Percentiles rank a stretch among this genome's conserved stretches.
These are phyloP conservation scores for Agrilus planipennis DNA, from an alignment of 1,140 invertebrate genomes.

Conservation along the genomic window DNA sequence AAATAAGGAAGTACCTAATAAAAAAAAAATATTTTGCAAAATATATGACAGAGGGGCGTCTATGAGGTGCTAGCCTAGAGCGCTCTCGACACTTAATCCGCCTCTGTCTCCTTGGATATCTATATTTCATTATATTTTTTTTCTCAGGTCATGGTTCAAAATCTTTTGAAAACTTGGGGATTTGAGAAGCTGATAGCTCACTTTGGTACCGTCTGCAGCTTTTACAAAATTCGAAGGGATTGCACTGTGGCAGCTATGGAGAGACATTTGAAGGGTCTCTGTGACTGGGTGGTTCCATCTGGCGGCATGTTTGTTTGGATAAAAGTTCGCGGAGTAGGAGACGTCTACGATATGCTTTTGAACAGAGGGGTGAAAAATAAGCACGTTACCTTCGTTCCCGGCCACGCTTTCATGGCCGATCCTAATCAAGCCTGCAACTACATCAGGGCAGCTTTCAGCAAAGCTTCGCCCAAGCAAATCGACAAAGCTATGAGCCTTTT, in stretches of 20 bases:
- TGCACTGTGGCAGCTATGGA: conserved; percentile 46
- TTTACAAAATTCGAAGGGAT: conserved; percentile 55
- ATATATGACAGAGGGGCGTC: no score
- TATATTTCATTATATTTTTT: conserved; percentile 5
- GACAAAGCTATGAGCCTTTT: conserved; percentile 37
- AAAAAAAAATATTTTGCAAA: no score
- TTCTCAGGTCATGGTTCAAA: conserved; percentile 48
- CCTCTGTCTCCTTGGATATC: no score
- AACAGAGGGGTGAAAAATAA: conserved; percentile 43
- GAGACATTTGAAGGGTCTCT: conserved; percentile 50
- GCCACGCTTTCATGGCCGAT: conserved; percentile 54
- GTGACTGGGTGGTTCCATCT: conserved; percentile 50
- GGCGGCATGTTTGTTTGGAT: conserved; percentile 75
- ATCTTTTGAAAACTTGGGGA: conserved; percentile 49
- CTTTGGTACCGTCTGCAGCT: conserved; percentile 43
- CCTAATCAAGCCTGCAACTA: conserved; percentile 45
- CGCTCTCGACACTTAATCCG: no score
- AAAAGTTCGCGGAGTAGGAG: conserved; percentile 48
- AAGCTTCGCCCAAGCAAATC: conserved; percentile 50
- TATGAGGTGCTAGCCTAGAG: no score
- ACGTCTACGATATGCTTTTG: conserved; percentile 62
- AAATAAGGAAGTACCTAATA: no score
- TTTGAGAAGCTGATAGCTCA: conserved; percentile 48
- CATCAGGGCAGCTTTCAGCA: conserved; percentile 55
- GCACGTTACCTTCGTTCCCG: conserved; percentile 56